Evolutionary conservation across 2,113 vertebrate species (phyloP).

Genomic region (Indicator maculatus): DNA sequence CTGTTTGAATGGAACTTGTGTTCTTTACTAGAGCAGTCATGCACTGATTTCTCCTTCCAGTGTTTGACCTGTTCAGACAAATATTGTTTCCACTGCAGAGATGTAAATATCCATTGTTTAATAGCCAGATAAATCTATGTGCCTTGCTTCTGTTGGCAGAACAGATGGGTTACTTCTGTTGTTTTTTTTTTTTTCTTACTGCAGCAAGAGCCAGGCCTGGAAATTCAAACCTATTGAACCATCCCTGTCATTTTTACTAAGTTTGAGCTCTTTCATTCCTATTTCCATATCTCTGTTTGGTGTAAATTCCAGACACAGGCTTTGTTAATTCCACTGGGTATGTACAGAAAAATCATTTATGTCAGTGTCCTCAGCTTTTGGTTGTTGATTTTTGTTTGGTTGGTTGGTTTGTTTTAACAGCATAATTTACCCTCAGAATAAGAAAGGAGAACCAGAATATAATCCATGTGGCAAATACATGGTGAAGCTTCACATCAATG

Average conservation of each 20-base stretch:
- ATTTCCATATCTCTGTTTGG: background rate
- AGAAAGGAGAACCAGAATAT: slow-evolving; percentile 94
- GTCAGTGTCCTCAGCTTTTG: background rate
- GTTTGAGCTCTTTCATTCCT: background rate
- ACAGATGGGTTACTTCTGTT: background rate
- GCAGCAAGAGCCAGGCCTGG: background rate
- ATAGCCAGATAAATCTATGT: background rate
- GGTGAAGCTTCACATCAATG: slow-evolving; percentile 98
- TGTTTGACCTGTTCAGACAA: background rate
- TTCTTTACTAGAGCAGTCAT: background rate
- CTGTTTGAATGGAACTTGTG: background rate
- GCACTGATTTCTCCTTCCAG: background rate
- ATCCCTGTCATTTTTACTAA: background rate
- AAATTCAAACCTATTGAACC: background rate
- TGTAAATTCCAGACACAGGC: background rate
- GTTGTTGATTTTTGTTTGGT: background rate
- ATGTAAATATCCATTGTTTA: background rate
- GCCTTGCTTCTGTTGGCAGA: background rate
- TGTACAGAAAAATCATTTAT: background rate
- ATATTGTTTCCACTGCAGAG: background rate
- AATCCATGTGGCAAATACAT: slow-evolving; percentile 99
- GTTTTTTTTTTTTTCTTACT: background rate
- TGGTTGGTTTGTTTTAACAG: slow-evolving; percentile 70
- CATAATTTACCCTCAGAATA: slow-evolving; percentile 98
- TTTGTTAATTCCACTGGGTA: background rate